phyloP scores from a whole-genome alignment of 2,113 vertebrate genomes.

The Conger conger region DNA sequence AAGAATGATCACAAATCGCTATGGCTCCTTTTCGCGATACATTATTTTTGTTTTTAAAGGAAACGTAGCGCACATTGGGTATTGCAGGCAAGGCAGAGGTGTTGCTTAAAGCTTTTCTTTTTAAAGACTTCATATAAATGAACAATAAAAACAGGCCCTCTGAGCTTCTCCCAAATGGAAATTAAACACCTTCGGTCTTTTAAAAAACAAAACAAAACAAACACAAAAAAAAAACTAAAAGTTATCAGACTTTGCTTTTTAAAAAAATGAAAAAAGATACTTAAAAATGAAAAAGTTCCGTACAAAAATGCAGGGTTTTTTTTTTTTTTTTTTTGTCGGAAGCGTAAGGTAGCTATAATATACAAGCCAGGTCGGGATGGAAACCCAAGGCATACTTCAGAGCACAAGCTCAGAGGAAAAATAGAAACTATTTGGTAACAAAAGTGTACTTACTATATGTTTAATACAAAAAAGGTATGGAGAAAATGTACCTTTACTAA shows the following conservation, averaged over 20 bases:
- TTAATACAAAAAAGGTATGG: slow-evolving; percentile 97
- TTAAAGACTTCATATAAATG: slow-evolving; percentile 97
- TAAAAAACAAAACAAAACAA: slow-evolving; percentile 68
- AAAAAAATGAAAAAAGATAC: slow-evolving; percentile 60
- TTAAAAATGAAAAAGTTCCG: slow-evolving; percentile 69
- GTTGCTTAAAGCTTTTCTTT: slow-evolving; percentile 99
- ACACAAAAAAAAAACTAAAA: slow-evolving; percentile 67
- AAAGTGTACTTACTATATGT: slow-evolving; percentile 97
- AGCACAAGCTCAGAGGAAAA: slow-evolving; percentile 84
- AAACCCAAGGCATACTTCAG: slow-evolving; percentile 79
- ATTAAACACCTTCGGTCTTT: slow-evolving; percentile 74
- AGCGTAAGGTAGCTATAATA: slow-evolving; percentile 78
- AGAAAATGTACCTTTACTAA: slow-evolving; percentile 99
- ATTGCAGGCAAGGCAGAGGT: slow-evolving; percentile 99
- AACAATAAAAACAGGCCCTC: slow-evolving; percentile 86
- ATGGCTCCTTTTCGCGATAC: slow-evolving; percentile 55
- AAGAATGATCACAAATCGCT: slow-evolving; percentile 69
- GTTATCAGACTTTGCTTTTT: slow-evolving; percentile 74
- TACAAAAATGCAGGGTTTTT: slow-evolving; percentile 67
- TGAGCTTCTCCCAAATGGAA: slow-evolving; percentile 80
- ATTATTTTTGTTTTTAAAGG: slow-evolving; percentile 49
- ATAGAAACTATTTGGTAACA: slow-evolving; percentile 98
- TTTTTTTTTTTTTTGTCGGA: slow-evolving; percentile 58
- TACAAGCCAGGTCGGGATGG: slow-evolving; percentile 75
- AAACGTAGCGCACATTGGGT: slow-evolving; percentile 80